These are phyloP conservation scores for Anoplopoma fimbria DNA, from an alignment of 2,113 vertebrate genomes.

Conservation along the genomic window DNA sequence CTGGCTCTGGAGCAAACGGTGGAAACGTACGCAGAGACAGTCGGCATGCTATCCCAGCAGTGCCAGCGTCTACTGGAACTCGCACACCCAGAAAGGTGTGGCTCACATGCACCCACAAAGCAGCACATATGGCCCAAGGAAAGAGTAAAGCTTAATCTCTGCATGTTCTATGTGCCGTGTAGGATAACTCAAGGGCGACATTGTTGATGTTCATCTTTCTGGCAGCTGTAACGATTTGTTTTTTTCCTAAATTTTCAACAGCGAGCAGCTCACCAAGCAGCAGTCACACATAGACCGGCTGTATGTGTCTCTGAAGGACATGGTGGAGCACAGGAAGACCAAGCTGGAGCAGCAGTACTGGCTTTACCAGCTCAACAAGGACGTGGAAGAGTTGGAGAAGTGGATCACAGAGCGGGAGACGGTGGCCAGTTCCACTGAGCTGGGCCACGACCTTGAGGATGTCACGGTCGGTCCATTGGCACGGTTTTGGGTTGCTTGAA, in stretches of 20 bases:
- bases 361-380: conserved; percentile 93
- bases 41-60: conserved; percentile 90
- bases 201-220: background rate
- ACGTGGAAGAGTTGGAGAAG: conserved; percentile 94
- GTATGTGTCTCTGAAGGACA: conserved; percentile 91
- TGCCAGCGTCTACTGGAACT: conserved; percentile 89
- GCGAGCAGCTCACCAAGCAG: conserved; percentile 90
- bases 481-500: background rate
- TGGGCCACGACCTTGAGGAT: conserved; percentile 94
- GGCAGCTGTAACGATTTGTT: background rate
- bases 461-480: conserved; percentile 86
- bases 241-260: conserved; percentile 42
- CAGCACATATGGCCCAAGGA: background rate
- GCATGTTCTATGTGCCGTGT: background rate
- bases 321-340: conserved; percentile 90
- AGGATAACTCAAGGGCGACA: background rate
- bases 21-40: conserved; percentile 90
- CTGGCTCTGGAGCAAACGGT: conserved; percentile 91
- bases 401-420: conserved; percentile 94
- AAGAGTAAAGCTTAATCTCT: background rate
- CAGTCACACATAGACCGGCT: conserved; percentile 94
- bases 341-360: conserved; percentile 92
- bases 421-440: conserved; percentile 93
- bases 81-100: conserved; percentile 92
- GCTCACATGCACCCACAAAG: background rate